These are phyloP conservation scores for Nematopogon swammerdamellus DNA, from an alignment of 2,888 invertebrate genomes.

Conservation along the genomic window DNA sequence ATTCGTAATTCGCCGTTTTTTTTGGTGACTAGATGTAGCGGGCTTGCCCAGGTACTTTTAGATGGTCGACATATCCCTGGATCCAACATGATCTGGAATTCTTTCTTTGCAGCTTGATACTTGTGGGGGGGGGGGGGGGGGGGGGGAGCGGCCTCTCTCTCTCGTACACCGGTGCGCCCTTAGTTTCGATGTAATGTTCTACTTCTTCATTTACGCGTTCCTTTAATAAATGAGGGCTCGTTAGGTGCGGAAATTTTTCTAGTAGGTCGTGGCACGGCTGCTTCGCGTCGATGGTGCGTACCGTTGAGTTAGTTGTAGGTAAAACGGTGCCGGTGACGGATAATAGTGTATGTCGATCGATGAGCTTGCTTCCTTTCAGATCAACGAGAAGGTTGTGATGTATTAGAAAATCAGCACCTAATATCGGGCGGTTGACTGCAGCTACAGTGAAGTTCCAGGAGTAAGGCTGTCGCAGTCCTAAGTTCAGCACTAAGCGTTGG, in stretches of 20 bases:
- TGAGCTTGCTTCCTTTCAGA: slow-evolving; percentile 8
- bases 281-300: no score
- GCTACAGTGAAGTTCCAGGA: slow-evolving; percentile 14
- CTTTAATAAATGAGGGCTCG: no score
- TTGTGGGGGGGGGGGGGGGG: neutral
- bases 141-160: neutral
- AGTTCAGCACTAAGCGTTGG: slow-evolving; percentile 8
- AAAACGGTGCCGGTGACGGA: no score
- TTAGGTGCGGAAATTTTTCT: no score
- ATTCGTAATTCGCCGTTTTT: slow-evolving; percentile 11
- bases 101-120: slow-evolving; percentile 4
- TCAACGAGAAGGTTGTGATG: slow-evolving; percentile 13
- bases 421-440: slow-evolving; percentile 13
- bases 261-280: no score
- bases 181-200: neutral
- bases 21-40: slow-evolving; percentile 8
- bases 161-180: neutral
- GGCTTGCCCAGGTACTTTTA: slow-evolving; percentile 8
- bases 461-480: slow-evolving; percentile 13
- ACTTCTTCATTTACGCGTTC: neutral
- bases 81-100: slow-evolving; percentile 6
- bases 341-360: slow-evolving; percentile 6
- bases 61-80: neutral
- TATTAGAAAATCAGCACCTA: slow-evolving; percentile 16
- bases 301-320: no score